Base-by-base conservation (phyloP, 2,888 invertebrate species). In the Hedychridium roseum region DNA sequence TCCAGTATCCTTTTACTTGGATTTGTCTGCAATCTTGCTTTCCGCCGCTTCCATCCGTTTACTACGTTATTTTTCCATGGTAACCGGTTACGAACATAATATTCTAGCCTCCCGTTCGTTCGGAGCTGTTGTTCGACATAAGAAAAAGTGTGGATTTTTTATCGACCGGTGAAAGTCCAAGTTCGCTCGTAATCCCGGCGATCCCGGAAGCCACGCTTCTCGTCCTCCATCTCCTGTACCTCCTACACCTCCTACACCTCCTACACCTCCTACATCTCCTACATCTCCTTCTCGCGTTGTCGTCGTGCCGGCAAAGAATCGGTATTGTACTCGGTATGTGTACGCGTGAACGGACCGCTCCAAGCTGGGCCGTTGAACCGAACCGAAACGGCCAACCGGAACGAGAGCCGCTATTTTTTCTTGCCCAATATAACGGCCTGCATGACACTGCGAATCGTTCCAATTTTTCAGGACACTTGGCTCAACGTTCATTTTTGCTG, bases 141-240 rank as follows among this genome's bases (percentile, higher is more conserved):
- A 37, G 46, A 53, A 53, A 58, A 61, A 42, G 54, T 41, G 5
- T 18, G n/a, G 49, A 45, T 49, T 64, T 64, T 60, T 57, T 54
- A 27, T 17, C 35, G 61, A 64, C 58, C 54, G 66, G 64, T 66
- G 64, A 64, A 64, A 64, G 60, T 60, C 45, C 47, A 60, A 50
- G 62, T 65, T 62, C 50, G 49, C 41, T 30, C 43, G 47, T 57
- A 49, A 65, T 66, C 44, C 47, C 41, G 37, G 36, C 54, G 44
- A 62, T 60, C 54, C 61, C 63, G 63, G 63, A 64, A 64, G 64
- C 49, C 36, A 16, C 37, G 28, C n/a, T 41, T 23, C 31, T 48
- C 42, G 28, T 45, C 28, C 11, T 18, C 18, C 15, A 34, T 17
- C 27, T 27, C 7, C 27, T n/a, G n/a, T n/a, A 2, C 27, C 27